Conservation (phyloP, 2,113 vertebrate genomes). For the Natator depressus region DNA sequence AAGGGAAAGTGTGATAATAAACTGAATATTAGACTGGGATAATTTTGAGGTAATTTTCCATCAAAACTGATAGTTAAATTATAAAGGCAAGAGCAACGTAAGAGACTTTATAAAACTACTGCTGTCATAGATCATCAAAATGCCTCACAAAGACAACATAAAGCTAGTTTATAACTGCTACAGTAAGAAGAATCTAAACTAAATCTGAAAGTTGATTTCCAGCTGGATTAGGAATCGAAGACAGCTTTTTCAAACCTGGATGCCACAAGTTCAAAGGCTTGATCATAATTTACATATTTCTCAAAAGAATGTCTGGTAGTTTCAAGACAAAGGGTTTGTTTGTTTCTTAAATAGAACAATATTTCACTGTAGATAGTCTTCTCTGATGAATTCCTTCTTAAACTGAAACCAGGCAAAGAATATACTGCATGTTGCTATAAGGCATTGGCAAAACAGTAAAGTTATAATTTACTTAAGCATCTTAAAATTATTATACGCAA, state of each 20-base stretch:
- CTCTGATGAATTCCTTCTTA: not conserved
- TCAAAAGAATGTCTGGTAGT: not conserved
- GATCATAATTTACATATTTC: not conserved
- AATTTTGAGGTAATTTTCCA: constrained; percentile 30
- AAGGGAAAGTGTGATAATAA: not conserved
- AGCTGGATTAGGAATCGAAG: not conserved
- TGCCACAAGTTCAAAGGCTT: not conserved
- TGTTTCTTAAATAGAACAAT: not conserved
- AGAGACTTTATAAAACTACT: constrained; percentile 11
- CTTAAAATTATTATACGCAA: not conserved
- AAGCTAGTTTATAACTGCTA: not conserved
- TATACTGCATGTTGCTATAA: not conserved
- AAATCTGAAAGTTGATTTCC: not conserved
- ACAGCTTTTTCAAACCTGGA: not conserved
- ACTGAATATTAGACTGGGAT: not conserved
- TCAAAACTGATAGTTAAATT: constrained; percentile 34
- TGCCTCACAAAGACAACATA: not conserved
- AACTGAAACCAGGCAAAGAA: not conserved
- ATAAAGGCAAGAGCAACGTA: not conserved
- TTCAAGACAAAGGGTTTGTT: not conserved
- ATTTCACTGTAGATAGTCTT: not conserved
- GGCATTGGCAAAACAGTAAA: not conserved
- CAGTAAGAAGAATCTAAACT: not conserved
- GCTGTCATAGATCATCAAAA: constrained; percentile 19
- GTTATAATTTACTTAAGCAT: not conserved